These are phyloP conservation scores for Thysanoteuthis rhombus DNA, from an alignment of 2,888 invertebrate species.

Conservation along the genomic window DNA sequence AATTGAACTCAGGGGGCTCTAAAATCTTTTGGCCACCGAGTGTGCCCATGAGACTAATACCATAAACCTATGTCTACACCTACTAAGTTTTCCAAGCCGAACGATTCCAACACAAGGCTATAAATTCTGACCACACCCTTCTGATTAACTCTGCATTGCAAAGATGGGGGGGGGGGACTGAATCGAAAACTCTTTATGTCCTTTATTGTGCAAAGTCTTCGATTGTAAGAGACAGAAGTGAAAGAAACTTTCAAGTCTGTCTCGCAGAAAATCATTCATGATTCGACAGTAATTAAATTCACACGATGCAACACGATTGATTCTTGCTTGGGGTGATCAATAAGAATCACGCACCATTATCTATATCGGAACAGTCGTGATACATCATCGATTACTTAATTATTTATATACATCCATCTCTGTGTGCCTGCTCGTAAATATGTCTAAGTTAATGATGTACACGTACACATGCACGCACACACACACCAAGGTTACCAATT, in stretches of 20 bases:
- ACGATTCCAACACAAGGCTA: not conserved
- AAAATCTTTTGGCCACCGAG: no score
- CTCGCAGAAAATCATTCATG: not conserved
- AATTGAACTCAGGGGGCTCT: no score
- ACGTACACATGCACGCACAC: not conserved
- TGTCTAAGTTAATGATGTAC: no score
- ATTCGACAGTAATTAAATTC: not conserved
- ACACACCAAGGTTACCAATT: no score
- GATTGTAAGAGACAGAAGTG: not conserved
- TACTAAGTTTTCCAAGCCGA: not conserved
- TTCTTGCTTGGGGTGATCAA: not conserved
- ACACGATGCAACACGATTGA: not conserved
- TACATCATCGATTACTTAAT: not conserved
- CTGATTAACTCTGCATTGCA: not conserved
- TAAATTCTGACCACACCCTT: not conserved
- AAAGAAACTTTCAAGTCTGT: not conserved
- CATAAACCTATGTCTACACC: no score
- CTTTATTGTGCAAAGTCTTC: not conserved
- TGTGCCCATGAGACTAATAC: no score
- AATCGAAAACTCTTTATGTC: not conserved
- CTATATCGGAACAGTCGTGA: not conserved
- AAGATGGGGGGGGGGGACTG: not conserved
- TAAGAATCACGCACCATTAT: not conserved
- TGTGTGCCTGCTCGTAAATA: not conserved
- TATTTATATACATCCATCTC: not conserved